These are phyloP conservation scores for Lithophane socia DNA, from an alignment of 2,888 invertebrate genomes.

Conservation along the genomic window DNA sequence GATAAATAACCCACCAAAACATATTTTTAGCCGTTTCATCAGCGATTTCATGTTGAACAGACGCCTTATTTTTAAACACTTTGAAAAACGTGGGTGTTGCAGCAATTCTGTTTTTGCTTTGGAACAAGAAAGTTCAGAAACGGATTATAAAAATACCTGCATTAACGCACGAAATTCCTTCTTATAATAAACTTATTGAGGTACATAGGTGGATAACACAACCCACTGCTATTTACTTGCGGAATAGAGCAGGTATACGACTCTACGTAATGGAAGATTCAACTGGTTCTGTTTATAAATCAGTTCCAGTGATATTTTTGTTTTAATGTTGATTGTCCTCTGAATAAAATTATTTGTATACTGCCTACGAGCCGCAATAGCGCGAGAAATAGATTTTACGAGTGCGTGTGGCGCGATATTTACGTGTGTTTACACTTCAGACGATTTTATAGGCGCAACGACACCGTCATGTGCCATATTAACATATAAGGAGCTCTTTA, in stretches of 20 bases:
- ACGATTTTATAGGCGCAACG: constrained; percentile 89
- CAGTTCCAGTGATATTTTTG: constrained; percentile 61
- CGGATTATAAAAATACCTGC: constrained; percentile 64
- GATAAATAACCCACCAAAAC: constrained; percentile 68
- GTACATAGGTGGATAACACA: constrained; percentile 33
- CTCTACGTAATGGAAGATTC: constrained; percentile 49
- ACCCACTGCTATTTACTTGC: constrained; percentile 32
- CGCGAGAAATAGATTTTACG: constrained; percentile 89
- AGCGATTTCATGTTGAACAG: constrained; percentile 58
- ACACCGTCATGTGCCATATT: constrained; percentile 84
- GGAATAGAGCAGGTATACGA: constrained; percentile 14
- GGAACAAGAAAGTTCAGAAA: constrained; percentile 64
- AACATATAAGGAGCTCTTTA: constrained; percentile 80
- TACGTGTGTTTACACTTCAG: constrained; percentile 89
- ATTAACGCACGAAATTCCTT: constrained; percentile 63
- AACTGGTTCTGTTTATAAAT: constrained; percentile 52
- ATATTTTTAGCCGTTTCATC: constrained; percentile 72
- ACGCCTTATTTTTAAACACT: constrained; percentile 71
- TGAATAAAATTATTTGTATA: constrained; percentile 79
- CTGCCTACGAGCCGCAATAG: constrained; percentile 80
- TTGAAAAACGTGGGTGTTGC: constrained; percentile 71
- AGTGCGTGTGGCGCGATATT: constrained; percentile 88
- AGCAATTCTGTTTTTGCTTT: constrained; percentile 69
- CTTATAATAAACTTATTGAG: constrained; percentile 47
- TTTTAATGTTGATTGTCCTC: constrained; percentile 77